Conservation (phyloP, 2,113 vertebrate genomes). For the Psephotus haematonotus region DNA sequence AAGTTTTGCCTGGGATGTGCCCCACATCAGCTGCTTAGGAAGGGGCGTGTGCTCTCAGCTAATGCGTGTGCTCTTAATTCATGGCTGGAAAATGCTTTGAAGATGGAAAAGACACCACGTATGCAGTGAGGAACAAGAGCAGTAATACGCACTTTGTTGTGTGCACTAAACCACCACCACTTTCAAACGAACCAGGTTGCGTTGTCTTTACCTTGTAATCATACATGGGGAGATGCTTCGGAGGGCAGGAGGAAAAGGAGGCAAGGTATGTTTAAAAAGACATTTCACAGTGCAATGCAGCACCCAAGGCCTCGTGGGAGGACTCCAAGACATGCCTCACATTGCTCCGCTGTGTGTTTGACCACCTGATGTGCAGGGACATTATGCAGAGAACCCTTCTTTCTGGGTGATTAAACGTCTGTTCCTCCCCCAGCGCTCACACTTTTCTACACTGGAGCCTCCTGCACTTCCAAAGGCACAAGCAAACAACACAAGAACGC, state of each 20-base stretch:
- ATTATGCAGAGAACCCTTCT: rapidly evolving
- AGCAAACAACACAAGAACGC: background rate
- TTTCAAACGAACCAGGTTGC: background rate
- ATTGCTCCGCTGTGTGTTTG: rapidly evolving
- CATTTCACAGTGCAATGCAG: background rate
- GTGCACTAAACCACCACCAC: background rate
- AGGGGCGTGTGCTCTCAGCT: background rate
- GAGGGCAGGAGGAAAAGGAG: conserved; percentile 30
- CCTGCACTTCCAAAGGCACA: background rate
- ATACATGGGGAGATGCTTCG: background rate
- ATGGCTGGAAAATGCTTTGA: conserved; percentile 55
- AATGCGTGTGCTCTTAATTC: conserved; percentile 19
- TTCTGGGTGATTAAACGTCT: rapidly evolving
- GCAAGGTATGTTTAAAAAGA: conserved; percentile 1
- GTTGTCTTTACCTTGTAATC: conserved; percentile 33
- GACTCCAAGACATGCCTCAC: rapidly evolving
- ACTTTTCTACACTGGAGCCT: background rate
- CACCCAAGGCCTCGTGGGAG: background rate
- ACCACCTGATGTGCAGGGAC: rapidly evolving
- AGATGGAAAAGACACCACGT: conserved; percentile 5
- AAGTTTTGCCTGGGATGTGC: conserved; percentile 18
- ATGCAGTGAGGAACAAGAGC: background rate
- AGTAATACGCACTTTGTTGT: background rate
- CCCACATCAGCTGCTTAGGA: background rate
- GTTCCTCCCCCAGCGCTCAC: rapidly evolving